A percentile compares a stretch with the other conserved stretches of the same genome.
Evolutionary conservation across 2,888 invertebrate species (phyloP).

Genomic region (Anthoptus insignis): DNA sequence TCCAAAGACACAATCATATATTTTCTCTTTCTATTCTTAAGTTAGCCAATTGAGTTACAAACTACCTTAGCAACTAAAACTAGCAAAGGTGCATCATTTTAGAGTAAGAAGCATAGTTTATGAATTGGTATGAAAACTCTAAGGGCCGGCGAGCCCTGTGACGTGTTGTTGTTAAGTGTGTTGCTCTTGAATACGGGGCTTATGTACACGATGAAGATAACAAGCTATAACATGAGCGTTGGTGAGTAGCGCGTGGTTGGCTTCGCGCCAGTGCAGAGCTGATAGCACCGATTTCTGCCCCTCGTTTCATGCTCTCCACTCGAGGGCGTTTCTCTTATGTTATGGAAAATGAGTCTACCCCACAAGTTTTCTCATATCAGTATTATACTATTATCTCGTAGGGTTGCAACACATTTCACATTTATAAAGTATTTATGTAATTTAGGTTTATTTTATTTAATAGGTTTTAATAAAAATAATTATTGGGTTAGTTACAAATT

Average conservation of each 20-base stretch:
- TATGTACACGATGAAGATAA: slow-evolving; percentile 29
- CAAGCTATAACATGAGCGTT: slow-evolving; percentile 29
- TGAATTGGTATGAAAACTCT: no score
- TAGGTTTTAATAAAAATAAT: no score
- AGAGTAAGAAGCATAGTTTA: no score
- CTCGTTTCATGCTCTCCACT: slow-evolving; percentile 15
- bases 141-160: no score
- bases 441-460: not conserved
- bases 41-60: no score
- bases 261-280: slow-evolving; percentile 23
- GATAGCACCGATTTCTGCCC: slow-evolving; percentile 19
- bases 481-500: no score
- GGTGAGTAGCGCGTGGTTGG: slow-evolving; percentile 23
- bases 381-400: not conserved
- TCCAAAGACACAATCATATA: no score
- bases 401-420: not conserved
- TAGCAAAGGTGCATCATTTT: no score
- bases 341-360: slow-evolving; percentile 14
- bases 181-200: no score
- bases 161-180: no score
- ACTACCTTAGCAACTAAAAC: no score
- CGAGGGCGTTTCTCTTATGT: slow-evolving; percentile 19
- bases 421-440: not conserved
- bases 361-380: not conserved
- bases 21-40: no score